Base-by-base conservation (phyloP, 2,113 vertebrate species). In the Triplophysa tibetana region DNA sequence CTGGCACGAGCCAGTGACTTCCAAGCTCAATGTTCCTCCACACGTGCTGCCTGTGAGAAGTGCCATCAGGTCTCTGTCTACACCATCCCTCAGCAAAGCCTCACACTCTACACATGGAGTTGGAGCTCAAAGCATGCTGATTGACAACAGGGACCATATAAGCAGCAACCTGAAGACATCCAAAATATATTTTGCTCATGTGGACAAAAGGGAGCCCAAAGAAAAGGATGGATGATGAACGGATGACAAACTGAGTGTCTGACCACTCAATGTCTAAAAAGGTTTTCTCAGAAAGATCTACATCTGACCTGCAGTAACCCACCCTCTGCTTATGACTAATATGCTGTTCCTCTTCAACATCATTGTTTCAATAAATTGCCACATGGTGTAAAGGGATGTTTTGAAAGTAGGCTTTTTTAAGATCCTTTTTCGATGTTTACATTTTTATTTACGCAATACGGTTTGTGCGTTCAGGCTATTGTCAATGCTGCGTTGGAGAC, bases 41-140 rank as follows among this genome's bases (percentile, higher is more conserved):
- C 50, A 52, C 8, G 19, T n/a, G 14, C n/a, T 45, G 26, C 58
- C 38, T 23, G 29, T 41, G 50, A 81, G 17, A 6, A 81, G 6
- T 65, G 67, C 60, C 16, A 38, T 85, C 63, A 26, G 14, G 54
- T 81, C 78, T 0, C 72, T 73, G 19, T 81, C 83, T 41, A 80
- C 76, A 60, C 48, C 70, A 0, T 11, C 48, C 0, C 14, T 68
- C 43, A 78, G 50, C 10, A 78, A 83, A 24, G 63, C 19, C 8
- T 75, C 50, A 17, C 52, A 41, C 8, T 12, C 48, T 12, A 33
- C 8, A 17, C 24, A 60, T 45, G 50, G 33, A 41, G 24, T 60
- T 16, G 50, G 17, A 33, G 10, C 61, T 60, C 45, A 29, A 58
- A 19, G 43, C 17, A 2, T 4, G 8, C 21, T 56, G 45, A 50